Base-by-base conservation (phyloP, 2,797 vertebrate species). In the Euthynnus affinis region DNA sequence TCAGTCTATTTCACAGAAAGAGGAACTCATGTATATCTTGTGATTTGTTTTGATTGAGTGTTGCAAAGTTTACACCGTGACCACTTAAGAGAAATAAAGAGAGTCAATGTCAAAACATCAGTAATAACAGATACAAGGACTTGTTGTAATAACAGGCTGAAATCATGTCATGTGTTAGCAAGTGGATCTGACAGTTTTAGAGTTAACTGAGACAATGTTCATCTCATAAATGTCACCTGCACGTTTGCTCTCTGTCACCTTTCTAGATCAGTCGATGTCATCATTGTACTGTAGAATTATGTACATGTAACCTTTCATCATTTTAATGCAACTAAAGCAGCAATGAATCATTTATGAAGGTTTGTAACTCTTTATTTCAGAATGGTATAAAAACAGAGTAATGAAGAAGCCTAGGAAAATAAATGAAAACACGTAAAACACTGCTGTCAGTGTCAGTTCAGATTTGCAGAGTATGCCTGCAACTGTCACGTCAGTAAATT, bases 1-100 rank as follows among this genome's bases (percentile, higher is more conserved):
- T 82, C 66, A 69, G 48, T 82, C 69, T 53, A 63, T 88, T 88
- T 83, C 74, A 75, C 87, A 86, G 58, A 55, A 63, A 78, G 78
- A 74, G 67, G 63, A 80, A 78, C 67, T 82, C 74, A 89, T 89
- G 81, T 78, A 69, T 61, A 69, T 78, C 70, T 55, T 82, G 22
- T 56, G 62, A 87, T 82, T 77, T 23, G 74, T 77, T 84, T 78
- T 80, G 85, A 88, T 70, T 74, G 61, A 74, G 61, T 71, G 62
- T 60, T 75, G 4, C 52, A 65, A 77, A 66, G 63, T 84, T 73
- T 55, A 67, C 48, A 65, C 65, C 53, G 61, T 78, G 64, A 64
- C 76, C 44, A 76, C 75, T 83, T 62, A 49, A 40, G 60, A n/a
- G 58, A 69, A 75, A 73, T 29, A 61, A 71, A 61, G 52, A 70